These are phyloP conservation scores for Notarius lentiginosus DNA, from an alignment of 2,113 vertebrate species.

Conservation along the genomic window DNA sequence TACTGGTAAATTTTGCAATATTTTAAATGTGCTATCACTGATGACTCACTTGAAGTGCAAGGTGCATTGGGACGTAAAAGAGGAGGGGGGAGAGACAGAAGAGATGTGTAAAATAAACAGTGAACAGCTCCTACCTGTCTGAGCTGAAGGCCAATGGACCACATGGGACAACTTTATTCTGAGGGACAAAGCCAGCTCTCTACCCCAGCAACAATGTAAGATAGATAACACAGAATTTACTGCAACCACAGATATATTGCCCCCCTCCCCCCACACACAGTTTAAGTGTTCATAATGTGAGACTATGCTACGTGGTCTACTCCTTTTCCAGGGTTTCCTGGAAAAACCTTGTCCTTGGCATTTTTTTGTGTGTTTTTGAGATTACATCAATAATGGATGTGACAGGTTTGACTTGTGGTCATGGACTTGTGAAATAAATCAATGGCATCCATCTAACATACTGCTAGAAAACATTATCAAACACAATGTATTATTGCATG, in stretches of 20 bases:
- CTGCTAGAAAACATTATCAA: neutral
- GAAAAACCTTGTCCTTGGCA: slow-evolving; percentile 11
- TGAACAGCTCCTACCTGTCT: slow-evolving; percentile 7
- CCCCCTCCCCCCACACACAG: neutral
- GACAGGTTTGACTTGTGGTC: slow-evolving; percentile 19
- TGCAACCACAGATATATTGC: slow-evolving; percentile 12
- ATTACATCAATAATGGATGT: slow-evolving; percentile 19
- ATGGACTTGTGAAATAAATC: slow-evolving; percentile 11
- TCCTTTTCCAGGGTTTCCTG: neutral
- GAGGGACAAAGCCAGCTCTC: slow-evolving; percentile 31
- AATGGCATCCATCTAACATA: slow-evolving; percentile 17
- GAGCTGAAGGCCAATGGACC: slow-evolving; percentile 27
- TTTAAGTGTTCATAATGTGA: neutral
- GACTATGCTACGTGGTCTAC: neutral
- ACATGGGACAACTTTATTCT: slow-evolving; percentile 27
- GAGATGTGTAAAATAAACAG: slow-evolving; percentile 7
- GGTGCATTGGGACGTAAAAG: neutral
- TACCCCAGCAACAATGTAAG: neutral
- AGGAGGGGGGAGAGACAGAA: neutral
- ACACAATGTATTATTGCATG: neutral
- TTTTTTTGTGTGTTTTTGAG: slow-evolving; percentile 16
- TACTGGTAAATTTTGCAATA: neutral
- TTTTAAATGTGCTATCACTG: slow-evolving; percentile 6
- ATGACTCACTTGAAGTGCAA: slow-evolving; percentile 20
- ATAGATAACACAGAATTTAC: slow-evolving; percentile 1